These are phyloP conservation scores for Microctenopoma steveboyesi DNA, from an alignment of 2,797 vertebrate genomes.

Conservation along the genomic window DNA sequence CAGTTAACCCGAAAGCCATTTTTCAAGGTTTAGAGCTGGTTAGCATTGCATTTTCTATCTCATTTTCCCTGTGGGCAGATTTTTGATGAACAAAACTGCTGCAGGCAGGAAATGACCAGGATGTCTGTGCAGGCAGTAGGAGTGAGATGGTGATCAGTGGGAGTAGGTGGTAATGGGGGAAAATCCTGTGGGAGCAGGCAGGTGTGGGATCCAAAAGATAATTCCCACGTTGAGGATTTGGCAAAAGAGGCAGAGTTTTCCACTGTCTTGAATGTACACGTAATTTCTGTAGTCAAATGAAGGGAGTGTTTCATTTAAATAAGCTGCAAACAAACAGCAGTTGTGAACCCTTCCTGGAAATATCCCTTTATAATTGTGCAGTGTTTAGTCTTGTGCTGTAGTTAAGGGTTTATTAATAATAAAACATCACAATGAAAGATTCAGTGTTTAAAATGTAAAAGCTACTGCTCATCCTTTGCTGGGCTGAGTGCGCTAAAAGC, in stretches of 20 bases:
- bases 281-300: conserved; percentile 10
- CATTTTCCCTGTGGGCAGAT: conserved; percentile 23
- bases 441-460: background rate
- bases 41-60: conserved; percentile 3
- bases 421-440: background rate
- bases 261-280: background rate
- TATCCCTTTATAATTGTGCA: background rate
- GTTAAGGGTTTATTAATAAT: background rate
- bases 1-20: background rate
- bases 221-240: conserved; percentile 22
- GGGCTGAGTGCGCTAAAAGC: background rate
- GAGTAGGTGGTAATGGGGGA: conserved; percentile 39
- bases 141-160: conserved; percentile 37
- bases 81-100: conserved; percentile 38
- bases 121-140: conserved; percentile 38
- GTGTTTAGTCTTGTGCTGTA: background rate
- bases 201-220: conserved; percentile 25
- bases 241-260: background rate
- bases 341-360: conserved; percentile 3
- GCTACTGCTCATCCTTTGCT: background rate
- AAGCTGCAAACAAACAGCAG: background rate
- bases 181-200: conserved; percentile 48
- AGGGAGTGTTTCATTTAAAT: conserved; percentile 1
- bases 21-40: background rate
- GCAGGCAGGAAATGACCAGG: conserved; percentile 43